These are phyloP conservation scores for Agelas oroides DNA, from an alignment of 37 sponge, comb jelly and placozoan genomes.

Conservation along the genomic window DNA sequence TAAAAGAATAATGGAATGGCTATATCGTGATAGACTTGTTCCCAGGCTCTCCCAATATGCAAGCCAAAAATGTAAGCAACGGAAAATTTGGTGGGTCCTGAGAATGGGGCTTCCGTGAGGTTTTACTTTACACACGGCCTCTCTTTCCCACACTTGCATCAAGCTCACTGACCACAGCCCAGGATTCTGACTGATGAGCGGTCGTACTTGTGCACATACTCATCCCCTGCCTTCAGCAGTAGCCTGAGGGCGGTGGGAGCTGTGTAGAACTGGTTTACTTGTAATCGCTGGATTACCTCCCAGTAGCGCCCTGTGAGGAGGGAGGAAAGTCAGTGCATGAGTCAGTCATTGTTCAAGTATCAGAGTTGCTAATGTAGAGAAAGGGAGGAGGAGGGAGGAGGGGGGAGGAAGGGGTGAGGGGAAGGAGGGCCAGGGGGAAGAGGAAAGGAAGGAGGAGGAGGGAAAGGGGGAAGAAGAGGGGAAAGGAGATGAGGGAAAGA, in stretches of 20 bases:
- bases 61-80: no score
- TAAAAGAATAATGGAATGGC: no score
- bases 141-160: no score
- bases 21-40: no score
- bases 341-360: neutral
- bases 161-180: slow-evolving; percentile 90
- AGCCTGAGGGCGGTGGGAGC: slow-evolving; percentile 95
- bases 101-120: no score
- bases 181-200: slow-evolving; percentile 83
- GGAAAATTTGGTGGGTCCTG: no score
- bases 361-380: no score
- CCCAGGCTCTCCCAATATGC: no score
- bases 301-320: slow-evolving; percentile 87
- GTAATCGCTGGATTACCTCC: slow-evolving; percentile 89
- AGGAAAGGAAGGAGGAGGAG: neutral
- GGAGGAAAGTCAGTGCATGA: no score
- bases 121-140: no score
- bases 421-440: neutral
- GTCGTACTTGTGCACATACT: slow-evolving; percentile 86
- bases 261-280: slow-evolving; percentile 89
- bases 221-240: slow-evolving; percentile 87
- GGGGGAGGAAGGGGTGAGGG: neutral
- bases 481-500: neutral
- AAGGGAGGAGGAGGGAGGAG: neutral
- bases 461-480: neutral